Base-by-base conservation (phyloP, 2,888 invertebrate species). In the Notocelia uddmanniana region DNA sequence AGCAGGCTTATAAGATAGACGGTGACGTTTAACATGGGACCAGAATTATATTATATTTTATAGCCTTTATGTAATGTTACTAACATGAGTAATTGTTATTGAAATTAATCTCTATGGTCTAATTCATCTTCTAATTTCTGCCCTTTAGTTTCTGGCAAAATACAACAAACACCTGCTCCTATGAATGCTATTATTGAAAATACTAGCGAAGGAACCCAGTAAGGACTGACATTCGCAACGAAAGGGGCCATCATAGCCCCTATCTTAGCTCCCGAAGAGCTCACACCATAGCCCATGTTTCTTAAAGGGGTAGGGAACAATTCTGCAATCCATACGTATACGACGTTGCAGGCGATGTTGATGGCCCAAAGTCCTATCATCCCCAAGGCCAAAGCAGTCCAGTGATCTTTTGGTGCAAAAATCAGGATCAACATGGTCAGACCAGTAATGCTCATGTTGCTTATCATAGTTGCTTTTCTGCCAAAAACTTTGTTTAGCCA, bases 141-240 rank as follows among this genome's bases (percentile, higher is more conserved):
- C 0, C 86, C 86, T 74, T 88, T 89, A 2, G 90, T 89, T 73
- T 90, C 89, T 1, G 88, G 89, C 45, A 90, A 76, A n/a, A 84
- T 73, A 13, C 85, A 73, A 75, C 83, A 85, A 71, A 81, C 78
- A 19, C 77, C 66, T 15, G 80, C 79, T 18, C 83, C 88, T 52
- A 85, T 45, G n/a, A 89, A 79, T 6, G 88, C 80, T 23, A 83
- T 64, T 2, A 80, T 69, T 26, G 83, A 83, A 77, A 89, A 88
- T 73, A 87, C 79, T 1, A 84, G 59, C 0, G 88, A 83, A 0
- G 86, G 83, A 48, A 86, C 62, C 89, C 88, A 89, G 11, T 73
- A 76, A 34, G 86, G 85, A 0, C 77, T 79, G 10, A 85, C 66
- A 72, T 77, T 84, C 0, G 83, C 87, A n/a, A 88, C 75, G 69